Evolutionary conservation across 2,113 vertebrate genomes (phyloP).

Genomic region (Pterocles orientalis): DNA sequence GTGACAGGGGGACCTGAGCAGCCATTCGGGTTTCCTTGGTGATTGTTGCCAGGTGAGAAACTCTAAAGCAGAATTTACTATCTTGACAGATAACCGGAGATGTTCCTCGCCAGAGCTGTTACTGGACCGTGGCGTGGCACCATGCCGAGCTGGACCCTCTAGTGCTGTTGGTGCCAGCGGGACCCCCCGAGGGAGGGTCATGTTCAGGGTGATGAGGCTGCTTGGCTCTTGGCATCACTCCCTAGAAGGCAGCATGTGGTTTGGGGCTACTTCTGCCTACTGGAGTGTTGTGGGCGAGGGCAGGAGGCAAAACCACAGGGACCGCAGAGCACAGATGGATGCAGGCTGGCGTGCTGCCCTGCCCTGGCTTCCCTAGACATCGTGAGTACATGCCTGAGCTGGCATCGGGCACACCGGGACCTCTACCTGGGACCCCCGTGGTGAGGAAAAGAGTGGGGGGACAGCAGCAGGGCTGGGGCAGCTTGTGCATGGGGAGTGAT

Average conservation of each 20-base stretch:
- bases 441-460: not conserved
- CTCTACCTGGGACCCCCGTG: fast-evolving
- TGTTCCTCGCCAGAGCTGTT: not conserved
- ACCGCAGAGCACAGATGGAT: not conserved
- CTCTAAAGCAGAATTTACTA: slow-evolving; percentile 31
- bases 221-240: not conserved
- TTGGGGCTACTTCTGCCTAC: not conserved
- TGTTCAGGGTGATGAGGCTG: fast-evolving
- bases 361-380: not conserved
- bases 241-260: not conserved
- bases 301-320: not conserved
- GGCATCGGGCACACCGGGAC: fast-evolving
- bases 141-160: fast-evolving
- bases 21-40: slow-evolving; percentile 48
- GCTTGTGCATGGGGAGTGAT: fast-evolving
- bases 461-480: not conserved
- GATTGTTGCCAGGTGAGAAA: slow-evolving; percentile 68
- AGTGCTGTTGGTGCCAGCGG: fast-evolving
- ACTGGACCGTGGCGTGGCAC: fast-evolving
- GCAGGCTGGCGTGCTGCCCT: not conserved
- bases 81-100: not conserved
- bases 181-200: not conserved
- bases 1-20: not conserved
- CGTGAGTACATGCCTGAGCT: not conserved
- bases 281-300: not conserved